A percentile compares a stretch with the other conserved stretches of the same genome.
Evolutionary conservation across 2,888 invertebrate species (phyloP).

Genomic region (Apodemia hepburni): DNA sequence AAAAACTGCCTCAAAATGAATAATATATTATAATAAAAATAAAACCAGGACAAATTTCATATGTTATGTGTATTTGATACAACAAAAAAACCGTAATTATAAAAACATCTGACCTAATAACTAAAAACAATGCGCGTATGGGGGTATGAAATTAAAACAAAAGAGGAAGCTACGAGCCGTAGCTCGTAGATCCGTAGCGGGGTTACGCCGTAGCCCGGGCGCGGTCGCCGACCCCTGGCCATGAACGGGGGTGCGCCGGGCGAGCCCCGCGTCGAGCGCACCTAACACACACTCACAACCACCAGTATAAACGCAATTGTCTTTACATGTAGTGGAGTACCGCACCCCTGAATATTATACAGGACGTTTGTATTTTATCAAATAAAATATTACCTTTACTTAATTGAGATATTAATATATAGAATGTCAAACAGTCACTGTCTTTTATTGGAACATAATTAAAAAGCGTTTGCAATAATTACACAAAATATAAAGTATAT

Average conservation of each 20-base stretch:
- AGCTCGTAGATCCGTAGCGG: constrained; percentile 63
- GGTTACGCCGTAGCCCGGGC: constrained; percentile 73
- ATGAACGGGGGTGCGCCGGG: constrained; percentile 72
- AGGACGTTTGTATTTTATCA: constrained; percentile 20
- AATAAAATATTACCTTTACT: too few species aligned
- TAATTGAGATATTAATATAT: too few species aligned
- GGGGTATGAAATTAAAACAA: constrained; percentile 52
- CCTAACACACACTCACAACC: constrained; percentile 30
- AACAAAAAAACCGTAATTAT: constrained; percentile 22
- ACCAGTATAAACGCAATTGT: constrained; percentile 29
- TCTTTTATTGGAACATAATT: too few species aligned
- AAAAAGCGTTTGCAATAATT: too few species aligned
- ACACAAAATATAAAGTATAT: too few species aligned
- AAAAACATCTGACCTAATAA: constrained; percentile 56
- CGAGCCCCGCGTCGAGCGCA: constrained; percentile 43
- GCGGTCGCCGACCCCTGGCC: constrained; percentile 80
- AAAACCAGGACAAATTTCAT: neutral
- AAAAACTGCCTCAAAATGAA: neutral
- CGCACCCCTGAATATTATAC: constrained; percentile 35
- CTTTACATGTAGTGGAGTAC: constrained; percentile 19
- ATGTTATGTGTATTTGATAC: neutral
- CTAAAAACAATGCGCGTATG: constrained; percentile 39
- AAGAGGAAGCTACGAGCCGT: constrained; percentile 66
- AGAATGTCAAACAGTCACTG: too few species aligned
- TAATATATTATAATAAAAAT: neutral